Conservation (phyloP, 2,797 vertebrate species). For the Enteromius radiatus region DNA sequence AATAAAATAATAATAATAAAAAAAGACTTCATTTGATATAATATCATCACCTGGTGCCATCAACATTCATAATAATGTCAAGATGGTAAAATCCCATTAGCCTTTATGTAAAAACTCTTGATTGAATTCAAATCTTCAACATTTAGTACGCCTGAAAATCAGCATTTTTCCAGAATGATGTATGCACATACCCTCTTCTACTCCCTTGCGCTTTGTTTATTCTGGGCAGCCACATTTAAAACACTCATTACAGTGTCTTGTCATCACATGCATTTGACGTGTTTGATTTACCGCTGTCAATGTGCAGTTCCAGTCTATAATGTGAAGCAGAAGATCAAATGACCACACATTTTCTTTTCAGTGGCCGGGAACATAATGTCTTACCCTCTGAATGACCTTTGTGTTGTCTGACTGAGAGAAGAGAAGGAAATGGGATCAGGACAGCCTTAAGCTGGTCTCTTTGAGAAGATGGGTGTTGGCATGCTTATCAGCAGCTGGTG, state of each 20-base stretch:
- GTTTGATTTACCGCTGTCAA: not conserved
- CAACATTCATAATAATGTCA: not conserved
- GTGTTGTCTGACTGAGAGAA: conserved; percentile 31
- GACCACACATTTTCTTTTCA: conserved; percentile 14
- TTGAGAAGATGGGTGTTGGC: conserved; percentile 40
- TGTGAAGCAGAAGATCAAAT: not conserved
- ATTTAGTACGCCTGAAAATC: not conserved
- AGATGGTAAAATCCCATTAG: not conserved
- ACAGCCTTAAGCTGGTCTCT: conserved; percentile 34
- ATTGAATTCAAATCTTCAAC: not conserved
- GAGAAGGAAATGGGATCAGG: conserved; percentile 27
- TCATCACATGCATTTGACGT: not conserved
- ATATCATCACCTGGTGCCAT: not conserved
- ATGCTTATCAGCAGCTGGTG: conserved; percentile 40
- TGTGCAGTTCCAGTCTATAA: not conserved
- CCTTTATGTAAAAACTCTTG: not conserved
- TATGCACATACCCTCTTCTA: not conserved
- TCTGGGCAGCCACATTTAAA: conserved; percentile 13
- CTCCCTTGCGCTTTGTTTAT: conserved; percentile 9
- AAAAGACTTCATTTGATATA: not conserved
- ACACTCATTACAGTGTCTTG: not conserved
- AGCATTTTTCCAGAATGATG: not conserved
- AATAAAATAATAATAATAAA: not conserved
- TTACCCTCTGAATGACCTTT: conserved; percentile 45
- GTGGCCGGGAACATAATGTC: conserved; percentile 2